Conservation (phyloP, 2,797 vertebrate species). For the Urosaurus nigricauda region DNA sequence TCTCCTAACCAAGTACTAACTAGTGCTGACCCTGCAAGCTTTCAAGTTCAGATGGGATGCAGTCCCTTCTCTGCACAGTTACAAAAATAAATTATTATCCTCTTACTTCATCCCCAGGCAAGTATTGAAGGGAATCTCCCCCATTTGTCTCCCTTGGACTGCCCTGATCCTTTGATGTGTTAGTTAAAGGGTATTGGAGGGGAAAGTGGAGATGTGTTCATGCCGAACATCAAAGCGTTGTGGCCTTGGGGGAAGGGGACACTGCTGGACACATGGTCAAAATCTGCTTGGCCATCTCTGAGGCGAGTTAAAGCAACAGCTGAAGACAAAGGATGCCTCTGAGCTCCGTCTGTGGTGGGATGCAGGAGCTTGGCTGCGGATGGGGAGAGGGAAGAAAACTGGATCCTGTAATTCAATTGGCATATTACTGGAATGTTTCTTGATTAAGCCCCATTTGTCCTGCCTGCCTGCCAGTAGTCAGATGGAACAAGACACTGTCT, state of each 20-base stretch:
- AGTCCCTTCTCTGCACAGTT: background rate
- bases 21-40: no score
- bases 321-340: conserved; percentile 16
- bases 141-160: background rate
- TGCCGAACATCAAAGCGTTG: background rate
- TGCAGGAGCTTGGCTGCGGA: background rate
- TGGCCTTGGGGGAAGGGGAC: background rate
- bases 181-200: background rate
- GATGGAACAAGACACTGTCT: background rate
- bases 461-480: background rate
- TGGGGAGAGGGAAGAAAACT: background rate
- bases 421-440: background rate
- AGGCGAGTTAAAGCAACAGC: conserved; percentile 6
- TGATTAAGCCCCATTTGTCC: background rate
- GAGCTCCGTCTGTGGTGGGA: conserved; percentile 3
- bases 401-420: conserved; percentile 1
- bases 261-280: background rate
- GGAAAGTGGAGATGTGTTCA: background rate
- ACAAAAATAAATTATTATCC: background rate
- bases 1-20: no score
- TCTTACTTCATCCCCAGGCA: background rate
- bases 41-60: no score
- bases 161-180: background rate
- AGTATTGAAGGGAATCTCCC: background rate
- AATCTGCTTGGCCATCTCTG: background rate